These are phyloP conservation scores for Melospiza georgiana DNA, from an alignment of 2,113 vertebrate species.

Conservation along the genomic window DNA sequence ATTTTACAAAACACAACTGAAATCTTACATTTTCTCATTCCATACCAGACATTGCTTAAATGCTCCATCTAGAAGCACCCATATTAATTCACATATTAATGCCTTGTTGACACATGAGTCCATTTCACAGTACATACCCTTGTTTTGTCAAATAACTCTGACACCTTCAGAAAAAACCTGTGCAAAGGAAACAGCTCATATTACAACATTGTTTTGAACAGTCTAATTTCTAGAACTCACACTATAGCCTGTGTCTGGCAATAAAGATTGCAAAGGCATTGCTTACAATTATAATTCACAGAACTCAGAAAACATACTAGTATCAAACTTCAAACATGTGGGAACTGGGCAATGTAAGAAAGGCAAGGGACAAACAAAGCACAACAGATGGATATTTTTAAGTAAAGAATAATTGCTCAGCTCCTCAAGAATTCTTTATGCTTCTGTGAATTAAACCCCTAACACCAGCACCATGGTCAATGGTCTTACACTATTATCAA, in stretches of 20 bases:
- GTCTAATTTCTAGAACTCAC: not conserved
- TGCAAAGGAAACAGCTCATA: slow-evolving; percentile 44
- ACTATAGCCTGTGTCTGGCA: not conserved
- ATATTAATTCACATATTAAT: not conserved
- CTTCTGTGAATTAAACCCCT: not conserved
- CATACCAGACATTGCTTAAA: not conserved
- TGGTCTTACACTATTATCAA: not conserved
- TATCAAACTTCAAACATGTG: not conserved
- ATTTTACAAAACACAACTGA: not conserved
- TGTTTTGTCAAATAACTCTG: slow-evolving; percentile 97
- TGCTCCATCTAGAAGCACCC: not conserved
- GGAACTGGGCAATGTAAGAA: not conserved
- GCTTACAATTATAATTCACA: not conserved
- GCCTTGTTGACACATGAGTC: not conserved
- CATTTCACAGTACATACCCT: slow-evolving; percentile 81
- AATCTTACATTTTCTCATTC: not conserved
- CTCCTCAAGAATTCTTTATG: not conserved
- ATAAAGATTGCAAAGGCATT: not conserved
- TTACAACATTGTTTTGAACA: slow-evolving; percentile 4
- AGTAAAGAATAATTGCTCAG: not conserved
- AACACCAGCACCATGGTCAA: not conserved
- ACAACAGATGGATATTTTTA: not conserved
- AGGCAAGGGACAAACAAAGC: not conserved
- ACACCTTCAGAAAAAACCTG: slow-evolving; percentile 98
- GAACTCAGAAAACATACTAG: not conserved